Evolutionary conservation across 1,140 invertebrate species (phyloP), one percentile per base, ranked within the genome.

Genomic region (Zaprionus davidi): DNA sequence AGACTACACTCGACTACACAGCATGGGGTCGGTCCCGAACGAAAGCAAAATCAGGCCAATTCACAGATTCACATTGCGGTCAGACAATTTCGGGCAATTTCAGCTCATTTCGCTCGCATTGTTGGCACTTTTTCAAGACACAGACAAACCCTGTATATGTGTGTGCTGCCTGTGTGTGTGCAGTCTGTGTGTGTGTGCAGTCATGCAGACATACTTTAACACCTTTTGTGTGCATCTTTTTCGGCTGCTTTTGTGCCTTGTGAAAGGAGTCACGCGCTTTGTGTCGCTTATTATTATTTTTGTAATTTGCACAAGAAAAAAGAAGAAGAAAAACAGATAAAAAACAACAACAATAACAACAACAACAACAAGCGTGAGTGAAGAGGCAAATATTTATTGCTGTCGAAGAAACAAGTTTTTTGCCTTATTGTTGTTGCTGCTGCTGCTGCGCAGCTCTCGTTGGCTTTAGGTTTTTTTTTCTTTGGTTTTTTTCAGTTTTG

Each of bases 191-290:
- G 60, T 38, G 17, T 34, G 2, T 51, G 38, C 38, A n/a, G 22
- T 28, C 57, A 63, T 64, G 38, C 36, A 71, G n/a, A 38, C 22
- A 69, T 74, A 73, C 69, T 78, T 82, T 85, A 76, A 84, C 85
- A 88, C 85, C 78, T 85, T 88, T 90, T 90, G 85, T 88, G 76
- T 90, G 81, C 81, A 84, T 73, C 87, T 81, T 87, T 88, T 57
- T 46, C 26, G 57, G 28, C 41, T 68, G 67, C 72, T 84, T 83
- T 81, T 79, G 79, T 76, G 78, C 71, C 81, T 79, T 85, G 85
- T 88, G 85, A 88, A 90, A 88, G 85, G 85, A 90, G 85, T 88
- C 85, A 88, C 85, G 85, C 85, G 85, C 85, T 85, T 90, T 88
- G 82, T 86, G 79, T 81, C 82, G 77, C 75, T 79, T 86, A 81